phyloP scores from a whole-genome alignment of 1,140 invertebrate species.

The Temnothorax nylanderi region DNA sequence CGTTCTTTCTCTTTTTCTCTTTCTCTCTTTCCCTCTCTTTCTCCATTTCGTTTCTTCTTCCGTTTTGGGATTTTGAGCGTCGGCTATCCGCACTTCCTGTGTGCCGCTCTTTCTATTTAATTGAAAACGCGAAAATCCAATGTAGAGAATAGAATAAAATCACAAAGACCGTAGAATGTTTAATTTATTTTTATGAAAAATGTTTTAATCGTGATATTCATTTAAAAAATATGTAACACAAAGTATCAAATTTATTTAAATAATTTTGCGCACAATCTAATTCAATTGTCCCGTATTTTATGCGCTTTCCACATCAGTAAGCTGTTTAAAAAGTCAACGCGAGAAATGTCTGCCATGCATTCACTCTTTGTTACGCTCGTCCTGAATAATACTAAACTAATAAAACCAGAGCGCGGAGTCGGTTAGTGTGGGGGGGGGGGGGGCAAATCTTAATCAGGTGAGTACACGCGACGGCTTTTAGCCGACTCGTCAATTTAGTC shows the following conservation, averaged over 20 bases:
- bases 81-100: neutral
- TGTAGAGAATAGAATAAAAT: neutral
- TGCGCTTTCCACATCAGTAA: neutral
- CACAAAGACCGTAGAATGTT: neutral
- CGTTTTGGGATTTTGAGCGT: neutral
- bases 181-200: constrained; percentile 25
- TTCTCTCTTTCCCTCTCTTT: neutral
- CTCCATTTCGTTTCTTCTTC: neutral
- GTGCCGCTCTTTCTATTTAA: neutral
- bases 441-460: constrained; percentile 64
- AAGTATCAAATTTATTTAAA: neutral
- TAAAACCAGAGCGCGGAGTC: constrained; percentile 42
- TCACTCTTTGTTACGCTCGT: neutral
- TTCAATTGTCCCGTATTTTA: neutral
- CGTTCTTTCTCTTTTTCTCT: neutral
- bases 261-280: neutral
- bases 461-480: constrained; percentile 44
- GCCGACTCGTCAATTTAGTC: constrained; percentile 18
- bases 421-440: constrained; percentile 16
- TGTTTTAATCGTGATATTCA: constrained; percentile 23
- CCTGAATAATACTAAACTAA: constrained; percentile 49
- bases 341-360: neutral
- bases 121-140: constrained; percentile 28
- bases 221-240: neutral
- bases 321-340: neutral